phyloP scores from a whole-genome alignment of 2,113 vertebrate species.

The Barbus barbus region DNA sequence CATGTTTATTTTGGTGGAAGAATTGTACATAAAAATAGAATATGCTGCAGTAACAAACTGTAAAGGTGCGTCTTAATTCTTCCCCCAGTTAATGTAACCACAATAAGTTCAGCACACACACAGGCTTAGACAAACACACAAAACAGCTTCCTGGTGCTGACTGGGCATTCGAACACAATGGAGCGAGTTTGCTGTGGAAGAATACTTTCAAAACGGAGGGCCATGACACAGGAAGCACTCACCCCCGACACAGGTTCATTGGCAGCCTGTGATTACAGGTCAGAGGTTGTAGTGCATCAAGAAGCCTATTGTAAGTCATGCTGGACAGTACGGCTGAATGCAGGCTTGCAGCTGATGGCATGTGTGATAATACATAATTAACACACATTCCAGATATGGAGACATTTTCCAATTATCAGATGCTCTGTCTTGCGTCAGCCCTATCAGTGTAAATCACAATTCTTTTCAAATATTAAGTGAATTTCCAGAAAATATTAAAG shows the following conservation, averaged over 20 bases:
- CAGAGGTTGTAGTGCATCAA: slow-evolving; percentile 29
- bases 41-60: too few species aligned
- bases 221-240: slow-evolving; percentile 55
- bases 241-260: slow-evolving; percentile 48
- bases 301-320: slow-evolving; percentile 35
- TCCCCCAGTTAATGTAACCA: background rate
- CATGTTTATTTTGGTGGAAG: too few species aligned
- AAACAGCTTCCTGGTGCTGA: slow-evolving; percentile 59
- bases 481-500: background rate
- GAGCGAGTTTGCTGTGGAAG: slow-evolving; percentile 42
- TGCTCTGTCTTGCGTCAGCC: background rate
- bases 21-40: too few species aligned
- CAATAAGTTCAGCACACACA: background rate
- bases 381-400: background rate
- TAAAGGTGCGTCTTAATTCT: background rate
- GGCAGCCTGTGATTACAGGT: slow-evolving; percentile 33
- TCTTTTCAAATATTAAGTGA: background rate
- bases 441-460: background rate
- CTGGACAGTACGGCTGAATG: slow-evolving; percentile 10
- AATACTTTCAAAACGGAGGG: slow-evolving; percentile 39
- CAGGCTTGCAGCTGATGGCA: background rate
- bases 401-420: background rate
- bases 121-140: background rate
- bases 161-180: slow-evolving; percentile 63
- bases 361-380: slow-evolving; percentile 28